Percentiles rank a stretch among this genome's conserved stretches.
These are phyloP conservation scores for Geotrypetes seraphini DNA, from an alignment of 2,797 vertebrate genomes.

Conservation along the genomic window DNA sequence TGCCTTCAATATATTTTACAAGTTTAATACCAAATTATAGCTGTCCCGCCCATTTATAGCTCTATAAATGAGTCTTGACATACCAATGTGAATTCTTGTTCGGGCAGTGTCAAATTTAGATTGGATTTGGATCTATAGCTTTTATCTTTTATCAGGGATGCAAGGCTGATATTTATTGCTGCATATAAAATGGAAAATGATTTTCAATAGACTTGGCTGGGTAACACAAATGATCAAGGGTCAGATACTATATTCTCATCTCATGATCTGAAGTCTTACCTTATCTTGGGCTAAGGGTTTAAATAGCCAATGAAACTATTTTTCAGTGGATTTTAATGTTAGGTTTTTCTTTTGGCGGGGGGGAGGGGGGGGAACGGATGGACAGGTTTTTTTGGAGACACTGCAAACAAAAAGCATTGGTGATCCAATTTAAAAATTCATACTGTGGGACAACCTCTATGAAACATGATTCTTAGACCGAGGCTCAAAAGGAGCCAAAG, in stretches of 20 bases:
- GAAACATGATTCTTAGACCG: too few species aligned
- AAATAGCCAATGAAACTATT: too few species aligned
- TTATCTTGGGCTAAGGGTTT: conserved; percentile 27
- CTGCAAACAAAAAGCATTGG: too few species aligned
- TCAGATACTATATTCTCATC: conserved; percentile 48
- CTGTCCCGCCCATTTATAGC: conserved; percentile 61
- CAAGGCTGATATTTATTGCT: conserved; percentile 57
- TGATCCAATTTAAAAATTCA: too few species aligned
- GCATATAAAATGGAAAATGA: conserved; percentile 68
- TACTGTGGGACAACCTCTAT: too few species aligned
- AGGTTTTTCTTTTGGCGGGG: too few species aligned
- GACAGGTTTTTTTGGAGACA: too few species aligned
- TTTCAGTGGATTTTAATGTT: too few species aligned
- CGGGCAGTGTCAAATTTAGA: conserved; percentile 66
- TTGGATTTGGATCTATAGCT: conserved; percentile 72
- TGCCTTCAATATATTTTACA: conserved; percentile 62
- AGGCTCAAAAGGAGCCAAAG: too few species aligned
- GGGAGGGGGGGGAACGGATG: too few species aligned
- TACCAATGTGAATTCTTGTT: conserved; percentile 59
- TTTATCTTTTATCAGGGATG: conserved; percentile 61
- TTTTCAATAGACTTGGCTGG: conserved; percentile 59
- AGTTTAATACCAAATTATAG: conserved; percentile 70
- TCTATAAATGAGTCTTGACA: conserved; percentile 61
- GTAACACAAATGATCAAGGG: conserved; percentile 45
- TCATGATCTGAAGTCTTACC: conserved; percentile 37